Evolutionary conservation across 2,113 vertebrate genomes (phyloP), one percentile per base, ranked within the genome.

Genomic region (Anser brachyrhynchus): DNA sequence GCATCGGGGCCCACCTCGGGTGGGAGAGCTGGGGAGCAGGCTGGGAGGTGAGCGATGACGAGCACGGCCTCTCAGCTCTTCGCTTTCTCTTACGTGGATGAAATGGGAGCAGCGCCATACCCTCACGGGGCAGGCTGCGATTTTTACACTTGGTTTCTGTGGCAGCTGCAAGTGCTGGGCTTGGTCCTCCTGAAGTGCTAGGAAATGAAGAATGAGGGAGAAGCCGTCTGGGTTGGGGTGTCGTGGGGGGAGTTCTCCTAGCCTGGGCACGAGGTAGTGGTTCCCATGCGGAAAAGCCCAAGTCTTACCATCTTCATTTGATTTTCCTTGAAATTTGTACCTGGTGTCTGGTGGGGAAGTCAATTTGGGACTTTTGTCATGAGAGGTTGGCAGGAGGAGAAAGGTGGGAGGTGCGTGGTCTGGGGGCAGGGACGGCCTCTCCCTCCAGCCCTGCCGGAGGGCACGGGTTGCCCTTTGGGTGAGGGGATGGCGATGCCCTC

Each of bases 141-240:
- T 3, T 73, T 89, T 81, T 52, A 44, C 11, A 18, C 16, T 22
- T 69, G 6, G 11, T 70, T 54, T 49, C 28, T 59, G n/a, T 37
- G 74, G 61, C 67, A 84, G 10, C 11, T 29, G 51, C 52, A 78
- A 22, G 8, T 0, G 2, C 29, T 3, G 4, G 33, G 17, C 20
- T 65, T 11, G 5, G 23, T 43, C 6, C 6, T 43, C 14, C 44
- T 0, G 0, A 11, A 61, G 54, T 5, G 2, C 7, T 41, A 9
- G 28, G 54, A 75, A 51, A 26, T 29, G 7, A 6, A 0, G 11
- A 37, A 9, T 10, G 28, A 4, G 8, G 29, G 21, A 66, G 72
- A 58, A 81, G 31, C 16, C 3, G 10, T 11, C 31, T 62, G 35
- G 4, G 26, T 5, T 43, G 18, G 7, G 25, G 16, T 15, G 6